Evolutionary conservation across 2,113 vertebrate genomes (phyloP), one percentile per base, ranked within the genome.

Genomic region (Scolopax mira): DNA sequence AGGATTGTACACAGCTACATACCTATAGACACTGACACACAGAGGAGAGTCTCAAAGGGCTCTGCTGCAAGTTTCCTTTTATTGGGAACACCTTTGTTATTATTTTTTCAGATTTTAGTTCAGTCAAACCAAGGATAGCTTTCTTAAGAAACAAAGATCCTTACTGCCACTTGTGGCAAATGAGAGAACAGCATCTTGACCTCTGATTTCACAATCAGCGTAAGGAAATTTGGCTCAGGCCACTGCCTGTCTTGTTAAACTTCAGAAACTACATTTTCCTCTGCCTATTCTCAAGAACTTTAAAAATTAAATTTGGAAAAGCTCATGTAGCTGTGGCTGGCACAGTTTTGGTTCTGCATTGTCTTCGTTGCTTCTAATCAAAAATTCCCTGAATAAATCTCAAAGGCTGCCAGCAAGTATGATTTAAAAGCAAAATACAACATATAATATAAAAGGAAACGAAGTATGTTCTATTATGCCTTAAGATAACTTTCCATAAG

Each of bases 21-120:
- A 37, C 3, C 30, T 1, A 0, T 28, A n/a, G 24, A 17, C 19
- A 14, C 2, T n/a, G 35, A 39, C 11, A 33, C 13, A 22, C 13
- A 72, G 48, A 72, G 48, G 13, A 49, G 9, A 48, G 15, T 15
- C 58, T 55, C 39, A 37, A 24, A 78, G 14, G 23, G 16, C 65
- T 10, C 77, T 75, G 27, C 22, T 57, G 52, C 27, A 87, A 27
- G 42, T 39, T 54, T 55, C 35, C 13, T 78, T 66, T 58, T 28
- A 6, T 8, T 42, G 11, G 37, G 24, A 87, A 22, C 39, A 88
- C 0, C 8, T 42, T 72, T n/a, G 9, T 69, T 54, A 37, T 27
- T 62, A 10, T 12, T 35, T 48, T 88, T 75, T 55, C 27, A 70
- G 10, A 62, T 79, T 91, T 77, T 33, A 41, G 16, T 75, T 85